Percentiles rank a stretch among this genome's conserved stretches.
Conservation (phyloP, 2,888 invertebrate genomes). For the Erebia epiphron region DNA sequence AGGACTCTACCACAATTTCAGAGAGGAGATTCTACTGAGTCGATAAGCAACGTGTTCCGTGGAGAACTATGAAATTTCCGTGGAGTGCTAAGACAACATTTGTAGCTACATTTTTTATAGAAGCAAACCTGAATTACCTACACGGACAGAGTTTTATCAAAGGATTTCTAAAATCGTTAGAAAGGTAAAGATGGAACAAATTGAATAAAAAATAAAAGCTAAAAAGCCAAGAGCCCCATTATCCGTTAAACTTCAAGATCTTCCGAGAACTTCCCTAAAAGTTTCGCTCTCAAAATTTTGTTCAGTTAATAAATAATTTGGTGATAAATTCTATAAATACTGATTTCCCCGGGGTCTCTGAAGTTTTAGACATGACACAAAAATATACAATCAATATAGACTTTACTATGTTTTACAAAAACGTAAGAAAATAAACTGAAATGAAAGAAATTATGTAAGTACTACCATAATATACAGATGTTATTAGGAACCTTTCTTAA, state of each 20-base stretch:
- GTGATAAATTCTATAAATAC: background rate
- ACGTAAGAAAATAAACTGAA: too few relatives aligned
- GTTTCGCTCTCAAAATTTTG: background rate
- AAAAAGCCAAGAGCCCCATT: constrained; percentile 4
- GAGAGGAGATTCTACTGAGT: too few relatives aligned
- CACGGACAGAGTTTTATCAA: background rate
- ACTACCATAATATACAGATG: too few relatives aligned
- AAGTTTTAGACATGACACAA: background rate
- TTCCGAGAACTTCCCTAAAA: background rate
- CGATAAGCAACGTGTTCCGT: too few relatives aligned
- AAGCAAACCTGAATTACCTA: background rate
- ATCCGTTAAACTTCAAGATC: background rate
- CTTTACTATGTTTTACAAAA: too few relatives aligned
- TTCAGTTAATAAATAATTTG: background rate
- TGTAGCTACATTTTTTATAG: background rate
- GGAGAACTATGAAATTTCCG: too few relatives aligned
- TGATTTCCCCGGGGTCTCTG: background rate
- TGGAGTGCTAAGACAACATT: too few relatives aligned
- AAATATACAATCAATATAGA: too few relatives aligned
- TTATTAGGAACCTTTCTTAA: background rate
- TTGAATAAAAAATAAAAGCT: constrained; percentile 8
- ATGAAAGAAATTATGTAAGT: too few relatives aligned
- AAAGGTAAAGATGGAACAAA: background rate
- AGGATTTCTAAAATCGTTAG: background rate
- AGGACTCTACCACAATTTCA: too few relatives aligned